Conservation (phyloP, 2,797 vertebrate genomes). For the Cheirogaleus major region DNA sequence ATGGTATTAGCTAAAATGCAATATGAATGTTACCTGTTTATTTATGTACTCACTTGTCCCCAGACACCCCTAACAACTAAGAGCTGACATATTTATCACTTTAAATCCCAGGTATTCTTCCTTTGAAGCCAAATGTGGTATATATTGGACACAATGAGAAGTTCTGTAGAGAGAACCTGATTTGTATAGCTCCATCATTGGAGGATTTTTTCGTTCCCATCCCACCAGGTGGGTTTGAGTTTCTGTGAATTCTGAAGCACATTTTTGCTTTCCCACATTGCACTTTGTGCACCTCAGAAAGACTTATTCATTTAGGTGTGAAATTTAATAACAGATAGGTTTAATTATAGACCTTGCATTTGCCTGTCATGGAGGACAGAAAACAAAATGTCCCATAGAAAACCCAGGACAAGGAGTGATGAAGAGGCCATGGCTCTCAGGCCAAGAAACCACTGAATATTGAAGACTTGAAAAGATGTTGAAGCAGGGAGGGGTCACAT, state of each 20-base stretch:
- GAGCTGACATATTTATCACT: not conserved
- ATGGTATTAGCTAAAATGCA: not conserved
- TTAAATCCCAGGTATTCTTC: not conserved
- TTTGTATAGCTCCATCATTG: not conserved
- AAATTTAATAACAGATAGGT: not conserved
- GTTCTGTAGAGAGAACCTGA: not conserved
- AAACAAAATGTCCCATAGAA: conserved; percentile 35
- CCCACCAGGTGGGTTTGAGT: not conserved
- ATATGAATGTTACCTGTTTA: not conserved
- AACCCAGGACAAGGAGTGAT: not conserved
- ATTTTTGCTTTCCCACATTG: not conserved
- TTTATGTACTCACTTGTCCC: not conserved
- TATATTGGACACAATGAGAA: not conserved
- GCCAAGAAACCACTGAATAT: not conserved
- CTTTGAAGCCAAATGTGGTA: not conserved
- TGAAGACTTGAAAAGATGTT: not conserved
- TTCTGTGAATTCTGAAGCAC: not conserved
- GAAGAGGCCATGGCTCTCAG: not conserved
- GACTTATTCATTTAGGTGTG: not conserved
- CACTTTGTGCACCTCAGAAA: not conserved
- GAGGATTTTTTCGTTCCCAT: not conserved
- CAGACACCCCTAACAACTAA: not conserved
- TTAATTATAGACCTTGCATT: conserved; percentile 8
- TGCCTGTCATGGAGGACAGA: not conserved
- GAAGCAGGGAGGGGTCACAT: not conserved